phyloP scores from a whole-genome alignment of 1,140 invertebrate species.

The Colletes gigas region DNA sequence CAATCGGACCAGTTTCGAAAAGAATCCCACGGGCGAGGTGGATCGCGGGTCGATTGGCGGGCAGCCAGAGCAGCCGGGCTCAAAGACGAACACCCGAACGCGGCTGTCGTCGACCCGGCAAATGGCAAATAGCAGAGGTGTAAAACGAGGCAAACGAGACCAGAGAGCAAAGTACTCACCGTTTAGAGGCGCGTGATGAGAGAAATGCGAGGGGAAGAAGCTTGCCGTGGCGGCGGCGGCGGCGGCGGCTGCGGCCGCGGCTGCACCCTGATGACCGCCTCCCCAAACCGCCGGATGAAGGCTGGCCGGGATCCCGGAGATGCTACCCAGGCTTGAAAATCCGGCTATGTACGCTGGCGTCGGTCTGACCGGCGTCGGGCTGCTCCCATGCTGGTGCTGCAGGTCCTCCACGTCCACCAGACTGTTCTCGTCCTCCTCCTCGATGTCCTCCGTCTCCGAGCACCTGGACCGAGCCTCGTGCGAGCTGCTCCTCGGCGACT shows the following conservation, averaged over 20 bases:
- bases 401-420: constrained; percentile 78
- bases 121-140: constrained; percentile 37
- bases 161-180: constrained; percentile 63
- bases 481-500: constrained; percentile 70
- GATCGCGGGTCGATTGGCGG: constrained; percentile 44
- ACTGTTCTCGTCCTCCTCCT: constrained; percentile 74
- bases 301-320: constrained; percentile 66
- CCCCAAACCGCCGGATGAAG: constrained; percentile 75
- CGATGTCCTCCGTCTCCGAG: constrained; percentile 72
- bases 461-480: constrained; percentile 70
- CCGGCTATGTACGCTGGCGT: constrained; percentile 75
- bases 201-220: constrained; percentile 76
- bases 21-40: constrained; percentile 45
- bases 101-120: constrained; percentile 46
- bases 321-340: constrained; percentile 70
- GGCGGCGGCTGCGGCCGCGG: constrained; percentile 66
- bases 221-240: constrained; percentile 70
- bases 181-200: constrained; percentile 74
- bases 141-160: neutral
- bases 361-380: constrained; percentile 73
- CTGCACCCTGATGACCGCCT: constrained; percentile 64
- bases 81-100: constrained; percentile 49
- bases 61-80: constrained; percentile 25
- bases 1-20: constrained; percentile 47
- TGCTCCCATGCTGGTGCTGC: constrained; percentile 55